Base-by-base conservation (phyloP, 2,797 vertebrate species). In the Epinephelus malabaricus region DNA sequence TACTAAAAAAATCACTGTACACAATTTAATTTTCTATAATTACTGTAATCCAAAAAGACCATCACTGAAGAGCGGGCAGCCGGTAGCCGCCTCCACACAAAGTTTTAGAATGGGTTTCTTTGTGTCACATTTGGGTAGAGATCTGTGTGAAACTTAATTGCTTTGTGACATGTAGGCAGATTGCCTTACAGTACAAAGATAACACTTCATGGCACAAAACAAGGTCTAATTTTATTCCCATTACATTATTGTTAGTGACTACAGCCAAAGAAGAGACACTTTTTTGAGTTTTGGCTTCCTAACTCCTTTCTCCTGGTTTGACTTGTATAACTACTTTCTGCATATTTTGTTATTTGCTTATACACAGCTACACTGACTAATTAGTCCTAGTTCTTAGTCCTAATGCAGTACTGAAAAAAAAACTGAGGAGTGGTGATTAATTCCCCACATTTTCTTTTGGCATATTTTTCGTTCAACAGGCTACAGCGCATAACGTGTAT, bases 391-490 rank as follows among this genome's bases (percentile, higher is more conserved):
- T 30, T 30, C 27, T 30, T 30, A 34, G 7, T 34, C 34, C 8
- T 34, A 34, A 34, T 68, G 1, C 18, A 61, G 18, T 25, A 10
- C 18, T n/a, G 6, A 70, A 19, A 56, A 61, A 79, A 65, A 79
- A 30, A 66, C 11, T 10, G 4, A 55, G 3, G 23, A 65, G n/a
- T 34, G 11, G 23, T 69, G 34, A 83, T 78, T 64, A 51, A 76
- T 68, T 73, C 1, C 18, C 17, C 10, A 23, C n/a, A 25, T 34
- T 73, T 76, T 62, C 8, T 43, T 58, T 67, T 25, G 21, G 9
- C 27, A 43, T 23, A 30, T 69, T 62, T 27, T 69, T 55, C 11
- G 14, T 65, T 73, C 7, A 25, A 53, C 18, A 21, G 11, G 19
- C 23, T 65, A 9, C 23, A 65, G 13, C 4, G 19, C 1, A 3